These are phyloP conservation scores for Calameuta filiformis DNA, from an alignment of 2,888 invertebrate species.

Conservation along the genomic window DNA sequence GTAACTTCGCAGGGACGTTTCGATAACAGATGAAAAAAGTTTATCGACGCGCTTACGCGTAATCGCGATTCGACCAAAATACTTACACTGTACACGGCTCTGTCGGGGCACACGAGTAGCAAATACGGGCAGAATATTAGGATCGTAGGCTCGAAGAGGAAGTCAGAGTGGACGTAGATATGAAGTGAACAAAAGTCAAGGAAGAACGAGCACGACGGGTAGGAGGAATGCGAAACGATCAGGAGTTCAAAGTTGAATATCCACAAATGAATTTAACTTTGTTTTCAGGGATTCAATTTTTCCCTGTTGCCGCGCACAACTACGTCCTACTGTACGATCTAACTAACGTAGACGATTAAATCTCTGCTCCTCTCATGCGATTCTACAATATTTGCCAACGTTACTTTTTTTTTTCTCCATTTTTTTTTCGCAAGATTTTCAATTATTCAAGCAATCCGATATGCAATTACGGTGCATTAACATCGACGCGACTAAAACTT, in stretches of 20 bases:
- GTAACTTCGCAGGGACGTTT: background rate
- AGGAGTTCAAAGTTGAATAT: background rate
- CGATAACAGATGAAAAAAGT: background rate
- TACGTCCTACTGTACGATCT: background rate
- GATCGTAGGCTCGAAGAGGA: background rate
- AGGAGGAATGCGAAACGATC: background rate
- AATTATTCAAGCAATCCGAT: conserved; percentile 27
- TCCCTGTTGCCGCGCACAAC: background rate
- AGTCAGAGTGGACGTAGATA: too few species aligned
- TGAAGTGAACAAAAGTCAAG: background rate
- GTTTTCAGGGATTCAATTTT: background rate
- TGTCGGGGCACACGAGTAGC: background rate
- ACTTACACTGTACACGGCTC: background rate
- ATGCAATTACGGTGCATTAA: conserved; percentile 21
- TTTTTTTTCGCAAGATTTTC: conserved; percentile 1
- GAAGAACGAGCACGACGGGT: background rate
- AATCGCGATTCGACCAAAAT: background rate
- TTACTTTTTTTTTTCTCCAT: conserved; percentile 8
- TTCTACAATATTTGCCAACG: conserved; percentile 25
- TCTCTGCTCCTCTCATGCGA: background rate
- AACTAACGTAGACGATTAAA: background rate
- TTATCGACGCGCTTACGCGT: background rate
- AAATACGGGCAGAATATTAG: background rate
- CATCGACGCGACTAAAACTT: background rate
- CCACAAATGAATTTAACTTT: background rate